Evolutionary conservation across 2,888 invertebrate genomes (phyloP).

Genomic region (Drosophila subsilvestris): DNA sequence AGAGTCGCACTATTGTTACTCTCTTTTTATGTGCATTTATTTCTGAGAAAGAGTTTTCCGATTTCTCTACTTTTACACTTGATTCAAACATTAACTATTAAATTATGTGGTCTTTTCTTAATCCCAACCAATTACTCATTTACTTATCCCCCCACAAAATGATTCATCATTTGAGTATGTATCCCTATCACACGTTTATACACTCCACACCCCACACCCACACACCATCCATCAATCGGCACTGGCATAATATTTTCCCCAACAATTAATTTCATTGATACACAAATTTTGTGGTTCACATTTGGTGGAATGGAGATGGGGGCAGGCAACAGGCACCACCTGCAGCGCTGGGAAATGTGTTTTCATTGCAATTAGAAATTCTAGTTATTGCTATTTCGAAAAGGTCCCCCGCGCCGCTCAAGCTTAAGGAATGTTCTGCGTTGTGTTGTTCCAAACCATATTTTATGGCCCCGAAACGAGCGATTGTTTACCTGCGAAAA

Average conservation of each 20-base stretch:
- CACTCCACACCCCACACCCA: conserved; percentile 4
- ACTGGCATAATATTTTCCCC: conserved; percentile 60
- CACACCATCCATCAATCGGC: conserved; percentile 49
- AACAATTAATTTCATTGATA: conserved; percentile 68
- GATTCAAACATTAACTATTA: too few species aligned
- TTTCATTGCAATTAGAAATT: conserved; percentile 75
- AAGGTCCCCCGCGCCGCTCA: conserved; percentile 28
- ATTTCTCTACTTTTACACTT: too few species aligned
- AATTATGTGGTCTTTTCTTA: too few species aligned
- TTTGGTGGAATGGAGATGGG: conserved; percentile 33
- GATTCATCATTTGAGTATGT: conserved; percentile 11
- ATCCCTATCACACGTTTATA: conserved; percentile 1
- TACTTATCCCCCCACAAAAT: conserved; percentile 3
- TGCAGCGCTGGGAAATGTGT: conserved; percentile 60
- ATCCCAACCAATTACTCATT: neutral
- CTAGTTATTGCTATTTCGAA: conserved; percentile 39
- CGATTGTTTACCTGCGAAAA: conserved; percentile 60
- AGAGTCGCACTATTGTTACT: too few species aligned
- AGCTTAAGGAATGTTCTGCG: conserved; percentile 44
- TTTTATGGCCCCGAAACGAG: conserved; percentile 64
- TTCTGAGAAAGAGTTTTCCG: too few species aligned
- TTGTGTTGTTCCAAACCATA: conserved; percentile 65
- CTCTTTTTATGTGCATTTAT: too few species aligned
- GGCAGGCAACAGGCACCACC: conserved; percentile 25
- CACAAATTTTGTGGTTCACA: conserved; percentile 52